Percentiles rank a stretch among this genome's conserved stretches.
phyloP scores from a whole-genome alignment of 2,113 vertebrate genomes.

The Chinchilla lanigera region DNA sequence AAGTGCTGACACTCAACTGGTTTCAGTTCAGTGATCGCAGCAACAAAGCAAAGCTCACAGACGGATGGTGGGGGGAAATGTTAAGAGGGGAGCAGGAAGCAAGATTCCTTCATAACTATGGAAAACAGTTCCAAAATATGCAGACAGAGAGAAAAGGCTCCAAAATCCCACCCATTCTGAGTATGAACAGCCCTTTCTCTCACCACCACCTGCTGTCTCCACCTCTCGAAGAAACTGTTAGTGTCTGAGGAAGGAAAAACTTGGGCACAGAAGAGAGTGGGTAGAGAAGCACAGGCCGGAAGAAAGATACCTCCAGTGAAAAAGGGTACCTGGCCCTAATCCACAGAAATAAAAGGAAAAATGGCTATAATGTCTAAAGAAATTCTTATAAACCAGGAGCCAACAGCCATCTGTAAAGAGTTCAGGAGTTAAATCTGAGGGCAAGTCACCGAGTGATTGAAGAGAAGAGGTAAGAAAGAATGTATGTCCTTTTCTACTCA shows the following conservation, averaged over 20 bases:
- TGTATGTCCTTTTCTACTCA: not conserved
- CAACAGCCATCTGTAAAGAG: not conserved
- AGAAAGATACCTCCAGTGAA: not conserved
- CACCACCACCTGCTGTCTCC: constrained; percentile 58
- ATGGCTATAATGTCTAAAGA: not conserved
- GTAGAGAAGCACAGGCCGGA: not conserved
- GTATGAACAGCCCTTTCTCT: constrained; percentile 67
- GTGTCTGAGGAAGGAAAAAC: not conserved
- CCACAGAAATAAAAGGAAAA: not conserved
- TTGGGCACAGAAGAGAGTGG: not conserved
- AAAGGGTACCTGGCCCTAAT: not conserved
- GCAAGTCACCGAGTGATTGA: not conserved
- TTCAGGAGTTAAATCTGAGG: not conserved
- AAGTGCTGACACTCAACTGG: constrained; percentile 65
- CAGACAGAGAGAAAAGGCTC: constrained; percentile 65
- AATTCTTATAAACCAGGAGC: not conserved
- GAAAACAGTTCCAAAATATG: constrained; percentile 74
- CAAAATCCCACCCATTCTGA: constrained; percentile 53
- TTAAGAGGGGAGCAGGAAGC: constrained; percentile 66
- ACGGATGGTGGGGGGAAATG: constrained; percentile 65
- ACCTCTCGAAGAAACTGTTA: constrained; percentile 8
- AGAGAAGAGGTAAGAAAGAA: not conserved
- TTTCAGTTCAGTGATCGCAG: constrained; percentile 74
- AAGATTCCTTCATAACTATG: constrained; percentile 72
- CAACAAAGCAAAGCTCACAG: constrained; percentile 70